Conservation (phyloP, 2,888 invertebrate species). For the Dermolepida albohirtum region DNA sequence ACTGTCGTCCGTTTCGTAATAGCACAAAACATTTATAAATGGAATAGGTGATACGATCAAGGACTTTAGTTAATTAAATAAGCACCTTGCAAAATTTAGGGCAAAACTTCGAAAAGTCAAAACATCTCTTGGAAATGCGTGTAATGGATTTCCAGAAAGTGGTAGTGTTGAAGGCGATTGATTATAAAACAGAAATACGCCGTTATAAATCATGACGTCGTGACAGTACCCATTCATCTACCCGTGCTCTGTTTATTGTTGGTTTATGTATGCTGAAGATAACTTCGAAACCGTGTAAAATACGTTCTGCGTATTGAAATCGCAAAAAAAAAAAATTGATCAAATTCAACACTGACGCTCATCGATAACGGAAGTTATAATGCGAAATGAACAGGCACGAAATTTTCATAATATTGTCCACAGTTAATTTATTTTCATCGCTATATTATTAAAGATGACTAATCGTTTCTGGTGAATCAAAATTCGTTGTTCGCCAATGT, state of each 20-base stretch:
- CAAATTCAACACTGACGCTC: not conserved
- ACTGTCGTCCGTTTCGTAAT: too few species aligned
- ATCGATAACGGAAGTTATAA: too few species aligned
- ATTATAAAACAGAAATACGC: slow-evolving; percentile 28
- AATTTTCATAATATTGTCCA: too few species aligned
- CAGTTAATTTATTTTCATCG: too few species aligned
- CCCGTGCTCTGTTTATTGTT: slow-evolving; percentile 16
- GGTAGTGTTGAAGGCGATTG: not conserved
- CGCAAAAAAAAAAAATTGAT: not conserved
- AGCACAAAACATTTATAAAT: too few species aligned
- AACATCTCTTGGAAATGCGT: not conserved
- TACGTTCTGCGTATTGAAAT: slow-evolving; percentile 13
- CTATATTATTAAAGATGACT: too few species aligned
- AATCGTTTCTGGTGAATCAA: too few species aligned
- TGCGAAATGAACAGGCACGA: too few species aligned
- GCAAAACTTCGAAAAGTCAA: slow-evolving; percentile 5
- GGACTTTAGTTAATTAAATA: too few species aligned
- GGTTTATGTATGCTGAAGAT: slow-evolving; percentile 15
- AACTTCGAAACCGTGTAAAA: slow-evolving; percentile 14
- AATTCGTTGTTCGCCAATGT: too few species aligned
- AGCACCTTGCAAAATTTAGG: not conserved
- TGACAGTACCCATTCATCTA: slow-evolving; percentile 34
- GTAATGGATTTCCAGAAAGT: slow-evolving; percentile 15
- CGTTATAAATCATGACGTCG: slow-evolving; percentile 27
- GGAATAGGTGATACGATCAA: too few species aligned